Conservation (phyloP, 1,140 invertebrate genomes). For the Yoshiicerus persimilis region DNA sequence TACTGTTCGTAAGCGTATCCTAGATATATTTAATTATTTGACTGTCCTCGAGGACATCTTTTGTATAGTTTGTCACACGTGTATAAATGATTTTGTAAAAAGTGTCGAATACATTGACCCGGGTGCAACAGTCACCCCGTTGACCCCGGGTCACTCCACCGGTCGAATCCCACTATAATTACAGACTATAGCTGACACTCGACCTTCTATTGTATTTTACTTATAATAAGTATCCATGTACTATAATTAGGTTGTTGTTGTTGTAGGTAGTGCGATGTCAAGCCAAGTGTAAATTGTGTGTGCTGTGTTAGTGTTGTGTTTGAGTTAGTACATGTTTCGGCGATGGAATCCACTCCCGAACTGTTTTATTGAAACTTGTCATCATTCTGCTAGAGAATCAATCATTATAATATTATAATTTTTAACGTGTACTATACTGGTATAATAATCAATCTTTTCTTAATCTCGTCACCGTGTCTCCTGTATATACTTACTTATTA, state of each 20-base stretch:
- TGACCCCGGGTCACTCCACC: too few species aligned
- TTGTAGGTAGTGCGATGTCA: neutral
- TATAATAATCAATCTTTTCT: conserved; percentile 8
- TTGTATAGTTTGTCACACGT: neutral
- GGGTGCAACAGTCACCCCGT: too few species aligned
- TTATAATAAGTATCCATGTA: neutral
- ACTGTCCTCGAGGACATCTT: neutral
- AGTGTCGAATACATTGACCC: neutral
- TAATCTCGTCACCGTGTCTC: neutral
- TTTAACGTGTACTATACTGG: conserved; percentile 9
- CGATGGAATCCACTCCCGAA: neutral
- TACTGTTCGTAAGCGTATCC: neutral
- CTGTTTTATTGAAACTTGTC: neutral
- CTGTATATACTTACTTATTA: neutral
- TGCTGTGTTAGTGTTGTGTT: neutral
- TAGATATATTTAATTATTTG: neutral
- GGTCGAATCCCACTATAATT: neutral
- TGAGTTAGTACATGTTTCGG: neutral
- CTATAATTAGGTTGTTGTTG: neutral
- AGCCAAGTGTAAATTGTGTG: neutral
- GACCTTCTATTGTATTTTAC: neutral
- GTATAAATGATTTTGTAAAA: neutral
- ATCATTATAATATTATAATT: neutral
- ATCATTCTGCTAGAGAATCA: neutral
- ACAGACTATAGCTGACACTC: neutral